Evolutionary conservation across 2,113 vertebrate species (phyloP).

Genomic region (Hemibagrus wyckioides): DNA sequence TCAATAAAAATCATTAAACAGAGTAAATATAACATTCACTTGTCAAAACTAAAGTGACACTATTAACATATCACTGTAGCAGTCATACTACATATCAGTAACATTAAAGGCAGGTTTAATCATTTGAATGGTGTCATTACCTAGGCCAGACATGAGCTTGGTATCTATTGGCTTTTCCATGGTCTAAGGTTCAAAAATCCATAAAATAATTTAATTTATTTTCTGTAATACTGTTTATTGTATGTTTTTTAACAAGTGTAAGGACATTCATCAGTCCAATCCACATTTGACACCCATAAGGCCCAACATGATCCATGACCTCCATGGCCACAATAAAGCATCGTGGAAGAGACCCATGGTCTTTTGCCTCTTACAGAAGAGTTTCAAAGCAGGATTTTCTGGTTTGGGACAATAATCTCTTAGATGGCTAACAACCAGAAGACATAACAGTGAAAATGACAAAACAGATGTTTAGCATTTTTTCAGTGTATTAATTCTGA

Average conservation of each 20-base stretch:
- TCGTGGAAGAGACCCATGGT: neutral
- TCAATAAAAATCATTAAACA: neutral
- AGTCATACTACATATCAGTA: neutral
- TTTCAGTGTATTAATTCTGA: neutral
- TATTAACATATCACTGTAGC: neutral
- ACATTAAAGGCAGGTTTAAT: neutral
- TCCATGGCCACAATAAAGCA: neutral
- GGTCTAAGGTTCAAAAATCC: neutral
- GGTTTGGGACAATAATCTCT: neutral
- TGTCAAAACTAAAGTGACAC: neutral
- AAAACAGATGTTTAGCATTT: neutral
- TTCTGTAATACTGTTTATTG: neutral
- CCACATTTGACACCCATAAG: neutral
- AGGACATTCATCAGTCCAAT: neutral
- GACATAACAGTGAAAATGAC: neutral
- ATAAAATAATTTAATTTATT: neutral
- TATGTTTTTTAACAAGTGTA: neutral
- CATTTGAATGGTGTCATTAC: neutral
- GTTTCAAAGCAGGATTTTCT: conserved; percentile 4
- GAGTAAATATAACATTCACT: neutral
- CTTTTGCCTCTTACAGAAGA: neutral
- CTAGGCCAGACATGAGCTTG: neutral
- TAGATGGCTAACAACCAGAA: neutral
- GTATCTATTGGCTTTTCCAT: neutral
- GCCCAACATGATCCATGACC: neutral